phyloP scores from a whole-genome alignment of 1,140 invertebrate species.

The Daktulosphaira vitifoliae region DNA sequence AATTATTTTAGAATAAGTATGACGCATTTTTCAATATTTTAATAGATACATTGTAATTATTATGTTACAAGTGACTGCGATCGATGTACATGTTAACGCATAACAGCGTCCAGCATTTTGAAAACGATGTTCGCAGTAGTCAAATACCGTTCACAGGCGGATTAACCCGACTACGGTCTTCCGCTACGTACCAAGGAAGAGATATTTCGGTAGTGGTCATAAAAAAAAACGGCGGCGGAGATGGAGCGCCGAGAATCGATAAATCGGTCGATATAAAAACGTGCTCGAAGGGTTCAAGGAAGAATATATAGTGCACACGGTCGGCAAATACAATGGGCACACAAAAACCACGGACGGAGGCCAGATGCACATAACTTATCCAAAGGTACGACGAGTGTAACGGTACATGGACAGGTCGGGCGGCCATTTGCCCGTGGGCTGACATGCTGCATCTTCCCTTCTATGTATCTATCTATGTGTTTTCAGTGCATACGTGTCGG shows the following conservation, averaged over 20 bases:
- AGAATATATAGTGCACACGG: conserved; percentile 28
- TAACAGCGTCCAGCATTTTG: too few relatives aligned
- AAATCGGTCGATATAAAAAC: conserved; percentile 17
- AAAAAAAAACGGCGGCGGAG: not conserved
- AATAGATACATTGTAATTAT: too few relatives aligned
- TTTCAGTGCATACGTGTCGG: too few relatives aligned
- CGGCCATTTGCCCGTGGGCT: conserved; percentile 19
- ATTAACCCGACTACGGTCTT: too few relatives aligned
- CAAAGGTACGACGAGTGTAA: conserved; percentile 5
- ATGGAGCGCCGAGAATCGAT: not conserved
- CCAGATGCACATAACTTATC: conserved; percentile 28
- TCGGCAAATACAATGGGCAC: conserved; percentile 15
- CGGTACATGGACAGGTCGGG: conserved; percentile 22
- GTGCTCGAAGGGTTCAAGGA: conserved; percentile 16
- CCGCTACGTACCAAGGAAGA: not conserved
- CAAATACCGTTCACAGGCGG: too few relatives aligned
- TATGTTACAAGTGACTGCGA: too few relatives aligned
- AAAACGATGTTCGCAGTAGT: too few relatives aligned
- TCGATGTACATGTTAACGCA: too few relatives aligned
- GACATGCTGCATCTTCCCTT: not conserved
- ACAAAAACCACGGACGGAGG: conserved; percentile 30
- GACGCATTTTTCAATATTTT: too few relatives aligned
- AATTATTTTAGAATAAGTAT: too few relatives aligned
- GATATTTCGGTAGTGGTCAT: conserved; percentile 2
- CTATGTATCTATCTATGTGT: not conserved